Evolutionary conservation across 2,113 vertebrate species (phyloP).

Genomic region (Orthonyx spaldingii): DNA sequence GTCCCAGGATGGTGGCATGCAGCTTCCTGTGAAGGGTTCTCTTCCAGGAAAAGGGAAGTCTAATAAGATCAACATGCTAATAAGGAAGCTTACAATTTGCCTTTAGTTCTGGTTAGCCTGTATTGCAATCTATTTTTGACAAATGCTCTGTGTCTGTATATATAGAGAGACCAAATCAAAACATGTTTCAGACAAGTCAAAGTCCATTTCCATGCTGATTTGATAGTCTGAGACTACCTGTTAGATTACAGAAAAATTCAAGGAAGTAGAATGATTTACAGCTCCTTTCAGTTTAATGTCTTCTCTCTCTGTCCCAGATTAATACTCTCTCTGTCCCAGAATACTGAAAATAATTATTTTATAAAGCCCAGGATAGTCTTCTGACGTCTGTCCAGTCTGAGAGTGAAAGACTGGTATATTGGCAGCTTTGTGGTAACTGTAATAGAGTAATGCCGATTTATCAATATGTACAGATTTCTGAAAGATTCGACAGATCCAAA

Average conservation of each 20-base stretch:
- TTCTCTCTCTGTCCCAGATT: no score
- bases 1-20: neutral
- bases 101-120: neutral
- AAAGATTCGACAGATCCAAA: neutral
- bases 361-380: neutral
- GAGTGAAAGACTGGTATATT: neutral
- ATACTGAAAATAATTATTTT: neutral
- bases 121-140: neutral
- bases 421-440: neutral
- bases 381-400: neutral
- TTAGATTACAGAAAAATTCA: neutral
- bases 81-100: neutral
- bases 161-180: neutral
- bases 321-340: neutral
- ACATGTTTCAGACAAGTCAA: neutral
- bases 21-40: neutral
- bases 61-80: neutral
- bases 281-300: neutral
- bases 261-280: neutral
- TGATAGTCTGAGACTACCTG: neutral
- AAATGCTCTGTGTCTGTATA: neutral
- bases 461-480: neutral
- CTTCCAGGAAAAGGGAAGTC: neutral
- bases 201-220: neutral
- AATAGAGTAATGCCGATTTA: neutral